These are phyloP conservation scores for Ovibos moschatus DNA, from an alignment of 2,113 vertebrate genomes.

Conservation along the genomic window DNA sequence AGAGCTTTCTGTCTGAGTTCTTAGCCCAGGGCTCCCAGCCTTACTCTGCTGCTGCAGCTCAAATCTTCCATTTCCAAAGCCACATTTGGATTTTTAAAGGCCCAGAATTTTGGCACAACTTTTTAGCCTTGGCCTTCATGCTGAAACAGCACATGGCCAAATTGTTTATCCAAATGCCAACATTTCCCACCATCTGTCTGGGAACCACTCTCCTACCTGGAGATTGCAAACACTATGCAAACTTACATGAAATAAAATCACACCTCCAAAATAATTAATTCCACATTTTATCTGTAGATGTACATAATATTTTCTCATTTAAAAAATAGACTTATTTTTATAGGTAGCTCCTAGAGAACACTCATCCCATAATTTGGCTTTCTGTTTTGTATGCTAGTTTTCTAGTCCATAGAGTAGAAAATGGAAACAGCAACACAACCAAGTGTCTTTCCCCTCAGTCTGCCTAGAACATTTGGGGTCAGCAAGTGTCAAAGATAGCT, in stretches of 20 bases:
- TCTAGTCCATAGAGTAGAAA: slow-evolving; percentile 36
- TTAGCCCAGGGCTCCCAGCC: background rate
- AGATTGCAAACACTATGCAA: background rate
- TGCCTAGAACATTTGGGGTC: background rate
- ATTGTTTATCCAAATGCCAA: slow-evolving; percentile 12
- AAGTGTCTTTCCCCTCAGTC: slow-evolving; percentile 12
- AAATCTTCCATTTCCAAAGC: background rate
- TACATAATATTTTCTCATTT: background rate
- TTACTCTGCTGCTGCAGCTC: background rate
- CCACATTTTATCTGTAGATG: background rate
- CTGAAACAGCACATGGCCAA: background rate
- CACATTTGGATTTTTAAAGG: background rate
- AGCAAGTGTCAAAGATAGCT: slow-evolving; percentile 50
- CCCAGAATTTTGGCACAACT: background rate
- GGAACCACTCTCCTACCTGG: background rate
- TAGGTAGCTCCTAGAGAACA: background rate
- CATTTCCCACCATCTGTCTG: background rate
- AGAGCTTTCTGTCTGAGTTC: background rate
- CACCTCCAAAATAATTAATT: slow-evolving; percentile 24
- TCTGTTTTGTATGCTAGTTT: slow-evolving; percentile 40
- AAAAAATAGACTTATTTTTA: background rate
- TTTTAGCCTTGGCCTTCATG: background rate
- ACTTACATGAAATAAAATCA: background rate
- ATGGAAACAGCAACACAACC: slow-evolving; percentile 5
- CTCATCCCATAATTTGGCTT: slow-evolving; percentile 17